Conservation (phyloP, 2,888 invertebrate species). For the Sphaeridia pumilis region DNA sequence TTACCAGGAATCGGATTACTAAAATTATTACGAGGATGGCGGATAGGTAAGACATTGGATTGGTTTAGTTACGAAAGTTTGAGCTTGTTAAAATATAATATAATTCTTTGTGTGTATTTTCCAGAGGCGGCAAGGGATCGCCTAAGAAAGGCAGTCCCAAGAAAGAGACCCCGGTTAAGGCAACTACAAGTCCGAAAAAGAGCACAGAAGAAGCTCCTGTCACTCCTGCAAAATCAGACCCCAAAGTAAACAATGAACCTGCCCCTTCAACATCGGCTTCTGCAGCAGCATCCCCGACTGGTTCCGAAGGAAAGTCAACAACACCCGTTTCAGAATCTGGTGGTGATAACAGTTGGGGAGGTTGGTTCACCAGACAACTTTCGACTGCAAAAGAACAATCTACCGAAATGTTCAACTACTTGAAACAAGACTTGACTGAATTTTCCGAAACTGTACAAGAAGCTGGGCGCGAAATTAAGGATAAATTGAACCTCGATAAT, state of each 20-base stretch:
- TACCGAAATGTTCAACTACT: constrained; percentile 33
- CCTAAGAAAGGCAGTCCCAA: neutral
- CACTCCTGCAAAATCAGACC: neutral
- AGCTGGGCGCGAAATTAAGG: constrained; percentile 34
- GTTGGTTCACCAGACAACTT: constrained; percentile 28
- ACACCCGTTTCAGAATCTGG: neutral
- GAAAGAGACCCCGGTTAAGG: neutral
- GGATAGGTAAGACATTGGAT: neutral
- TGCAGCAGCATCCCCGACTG: neutral
- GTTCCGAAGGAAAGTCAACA: constrained; percentile 4
- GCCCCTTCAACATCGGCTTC: neutral
- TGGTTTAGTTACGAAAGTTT: too few species aligned
- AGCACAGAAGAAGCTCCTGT: neutral
- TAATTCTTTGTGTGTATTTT: neutral
- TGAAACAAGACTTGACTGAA: constrained; percentile 35
- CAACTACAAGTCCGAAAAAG: too few species aligned
- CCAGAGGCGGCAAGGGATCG: neutral
- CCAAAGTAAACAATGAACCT: too few species aligned
- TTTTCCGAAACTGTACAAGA: constrained; percentile 34
- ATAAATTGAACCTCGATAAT: constrained; percentile 31
- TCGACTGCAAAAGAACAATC: constrained; percentile 29
- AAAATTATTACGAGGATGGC: too few species aligned
- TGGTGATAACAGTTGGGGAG: constrained; percentile 16
- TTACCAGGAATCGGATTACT: too few species aligned
- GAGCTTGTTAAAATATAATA: too few species aligned